These are phyloP conservation scores for Drosophila pegasa DNA, from an alignment of 2,888 invertebrate species.

Conservation along the genomic window DNA sequence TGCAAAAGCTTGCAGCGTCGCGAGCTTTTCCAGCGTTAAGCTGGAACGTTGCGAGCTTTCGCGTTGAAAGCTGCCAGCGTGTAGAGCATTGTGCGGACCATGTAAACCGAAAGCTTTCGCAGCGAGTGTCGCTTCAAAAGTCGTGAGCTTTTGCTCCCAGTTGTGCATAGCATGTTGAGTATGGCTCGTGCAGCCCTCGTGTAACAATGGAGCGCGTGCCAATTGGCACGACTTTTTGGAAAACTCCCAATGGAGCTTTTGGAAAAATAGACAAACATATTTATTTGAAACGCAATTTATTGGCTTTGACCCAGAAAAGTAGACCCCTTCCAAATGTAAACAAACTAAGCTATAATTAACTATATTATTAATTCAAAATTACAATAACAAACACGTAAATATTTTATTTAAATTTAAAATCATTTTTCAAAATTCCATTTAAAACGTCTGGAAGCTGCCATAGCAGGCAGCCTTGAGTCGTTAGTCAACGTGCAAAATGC, in stretches of 20 bases:
- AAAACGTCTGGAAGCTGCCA: neutral
- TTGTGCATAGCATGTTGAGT: neutral
- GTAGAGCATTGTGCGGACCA: conserved; percentile 23
- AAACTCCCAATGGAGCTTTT: conserved; percentile 35
- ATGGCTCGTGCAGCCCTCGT: conserved; percentile 16
- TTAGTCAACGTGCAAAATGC: neutral
- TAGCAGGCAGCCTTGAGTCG: conserved; percentile 39
- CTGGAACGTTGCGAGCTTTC: conserved; percentile 27
- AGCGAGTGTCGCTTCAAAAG: conserved; percentile 1
- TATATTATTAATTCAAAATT: neutral
- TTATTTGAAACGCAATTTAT: conserved; percentile 55
- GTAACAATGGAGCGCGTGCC: conserved; percentile 36
- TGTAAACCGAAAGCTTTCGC: conserved; percentile 31
- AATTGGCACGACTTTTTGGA: conserved; percentile 22
- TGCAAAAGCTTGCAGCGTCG: conserved; percentile 17
- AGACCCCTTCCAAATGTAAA: neutral
- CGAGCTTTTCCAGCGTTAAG: conserved; percentile 29
- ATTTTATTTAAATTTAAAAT: neutral
- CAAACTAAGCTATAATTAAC: conserved; percentile 6
- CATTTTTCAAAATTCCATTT: neutral
- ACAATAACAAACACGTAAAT: neutral
- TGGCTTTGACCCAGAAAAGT: conserved; percentile 45
- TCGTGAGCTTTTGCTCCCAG: neutral
- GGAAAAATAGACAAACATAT: conserved; percentile 42
- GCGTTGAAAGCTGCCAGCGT: conserved; percentile 12